Conservation (phyloP, 2,797 vertebrate genomes). For the Takifugu rubripes region DNA sequence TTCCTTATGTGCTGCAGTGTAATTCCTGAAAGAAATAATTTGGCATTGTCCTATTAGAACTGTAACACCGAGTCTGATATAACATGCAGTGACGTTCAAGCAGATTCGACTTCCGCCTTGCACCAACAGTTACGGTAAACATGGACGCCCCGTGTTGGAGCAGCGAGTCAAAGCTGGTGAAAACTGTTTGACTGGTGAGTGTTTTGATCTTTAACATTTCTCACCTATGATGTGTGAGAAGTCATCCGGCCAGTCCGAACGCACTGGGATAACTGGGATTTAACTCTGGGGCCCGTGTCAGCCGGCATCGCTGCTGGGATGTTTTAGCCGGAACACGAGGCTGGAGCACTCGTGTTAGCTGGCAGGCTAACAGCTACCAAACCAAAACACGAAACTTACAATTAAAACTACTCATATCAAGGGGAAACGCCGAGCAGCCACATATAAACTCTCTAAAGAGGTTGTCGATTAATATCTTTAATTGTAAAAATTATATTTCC, state of each 20-base stretch:
- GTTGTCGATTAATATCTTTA: too few species aligned
- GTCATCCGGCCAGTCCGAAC: background rate
- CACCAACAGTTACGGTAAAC: conserved; percentile 58
- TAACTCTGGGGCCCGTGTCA: background rate
- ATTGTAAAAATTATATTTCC: too few species aligned
- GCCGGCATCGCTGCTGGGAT: conserved; percentile 1
- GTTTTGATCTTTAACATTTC: background rate
- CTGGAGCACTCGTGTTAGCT: conserved; percentile 2
- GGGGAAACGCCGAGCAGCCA: background rate
- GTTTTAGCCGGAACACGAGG: conserved; percentile 33
- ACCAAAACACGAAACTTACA: background rate
- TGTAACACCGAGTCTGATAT: too few species aligned
- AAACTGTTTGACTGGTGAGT: conserved; percentile 27
- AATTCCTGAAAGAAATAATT: too few species aligned
- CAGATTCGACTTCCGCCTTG: conserved; percentile 11
- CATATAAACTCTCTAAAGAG: accelerated
- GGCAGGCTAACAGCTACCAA: conserved; percentile 18
- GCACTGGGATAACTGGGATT: accelerated
- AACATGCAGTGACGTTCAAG: too few species aligned
- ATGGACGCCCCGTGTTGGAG: conserved; percentile 36
- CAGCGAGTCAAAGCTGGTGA: background rate
- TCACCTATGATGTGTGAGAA: background rate
- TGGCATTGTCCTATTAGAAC: too few species aligned
- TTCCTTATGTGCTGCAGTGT: too few species aligned
- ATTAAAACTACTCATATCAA: background rate